Base-by-base conservation (phyloP, 2,888 invertebrate genomes). In the Macaria liturata region DNA sequence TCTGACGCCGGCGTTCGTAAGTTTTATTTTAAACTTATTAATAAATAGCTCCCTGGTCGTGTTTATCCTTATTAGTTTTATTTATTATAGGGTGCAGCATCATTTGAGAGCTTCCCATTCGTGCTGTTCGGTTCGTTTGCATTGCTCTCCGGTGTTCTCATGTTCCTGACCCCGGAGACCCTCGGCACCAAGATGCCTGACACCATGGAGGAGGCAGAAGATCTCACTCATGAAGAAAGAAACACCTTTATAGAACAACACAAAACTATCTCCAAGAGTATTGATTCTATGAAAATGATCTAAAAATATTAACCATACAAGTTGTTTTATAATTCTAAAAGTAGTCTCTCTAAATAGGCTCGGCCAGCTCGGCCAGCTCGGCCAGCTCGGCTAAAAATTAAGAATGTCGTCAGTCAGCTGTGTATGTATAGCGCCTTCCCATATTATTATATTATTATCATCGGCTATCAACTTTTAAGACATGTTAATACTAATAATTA, bases 81-180 rank as follows among this genome's bases (percentile, higher is more conserved):
- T 37, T 7, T 37, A 6, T 69, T 73, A 0, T 70, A 86, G 86
- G 84, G 76, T 5, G 66, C 69, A 0, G 74, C 80, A 2, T 77
- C 78, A 8, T 88, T 86, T 71, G 80, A 79, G 1, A 72, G 81
- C 6, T 70, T 91, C 46, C 94, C 94, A 0, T 89, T 93, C 49
- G 72, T 93, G 57, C 77, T 94, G 68, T 94, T 94, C 65, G 93
- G 93, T 0, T 66, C 68, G 1, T 88, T 93, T 78, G 93, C 93
- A 2, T 71, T 92, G 34, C 62, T 91, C 31, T 89, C 93, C 62
- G 95, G 93, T 0, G 94, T 93, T 66, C 94, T 95, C 0, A 94
- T 94, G 9, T 94, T 92, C 94, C 95, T 85, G 94, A 95, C 65
- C 94, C 91, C 9, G 93, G 90, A 1, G 84, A 81, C 43, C 81